Evolutionary conservation across 2,113 vertebrate genomes (phyloP), one percentile per base, ranked within the genome.

Genomic region (Chloroceryle aenea): DNA sequence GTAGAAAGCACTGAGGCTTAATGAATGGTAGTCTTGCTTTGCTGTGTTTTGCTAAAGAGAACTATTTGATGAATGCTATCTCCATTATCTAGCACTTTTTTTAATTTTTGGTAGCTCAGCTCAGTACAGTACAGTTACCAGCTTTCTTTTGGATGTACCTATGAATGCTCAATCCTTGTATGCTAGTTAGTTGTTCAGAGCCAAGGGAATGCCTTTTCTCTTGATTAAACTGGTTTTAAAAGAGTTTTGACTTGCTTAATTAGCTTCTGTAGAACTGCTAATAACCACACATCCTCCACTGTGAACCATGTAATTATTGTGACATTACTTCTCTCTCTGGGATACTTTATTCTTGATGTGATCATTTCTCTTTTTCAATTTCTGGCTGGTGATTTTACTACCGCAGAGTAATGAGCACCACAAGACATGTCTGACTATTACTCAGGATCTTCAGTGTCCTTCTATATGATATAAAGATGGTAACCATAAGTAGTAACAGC

Each of bases 271-370:
- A 96, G 91, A 97, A 96, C 93, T 96, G 69, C 89, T 98, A 98
- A 98, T 97, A 98, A 97, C 80, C 87, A 95, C 89, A 97, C 36
- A 97, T 93, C 80, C 90, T 97, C 96, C 73, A 97, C 94, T 90
- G 79, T 96, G 97, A 97, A 97, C 97, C 95, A 96, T 95, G 93
- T 97, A 98, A 98, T 98, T 98, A 98, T 97, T 97, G 83, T 98
- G 97, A 98, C 96, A 97, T 97, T 97, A 97, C 93, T 98, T 97
- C 93, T 97, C 95, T 98, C 95, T 34, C 82, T 96, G 93, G 95
- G 93, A 96, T 95, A 94, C 86, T 95, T 97, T 93, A 87, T 80
- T 95, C 94, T 97, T 96, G 97, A 98, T 97, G 93, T 92, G 94
- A 98, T 97, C 91, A 87, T 97, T 97, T 96, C 88, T 97, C 71